Evolutionary conservation across 2,888 invertebrate genomes (phyloP).

Genomic region (Diabrotica balteata): DNA sequence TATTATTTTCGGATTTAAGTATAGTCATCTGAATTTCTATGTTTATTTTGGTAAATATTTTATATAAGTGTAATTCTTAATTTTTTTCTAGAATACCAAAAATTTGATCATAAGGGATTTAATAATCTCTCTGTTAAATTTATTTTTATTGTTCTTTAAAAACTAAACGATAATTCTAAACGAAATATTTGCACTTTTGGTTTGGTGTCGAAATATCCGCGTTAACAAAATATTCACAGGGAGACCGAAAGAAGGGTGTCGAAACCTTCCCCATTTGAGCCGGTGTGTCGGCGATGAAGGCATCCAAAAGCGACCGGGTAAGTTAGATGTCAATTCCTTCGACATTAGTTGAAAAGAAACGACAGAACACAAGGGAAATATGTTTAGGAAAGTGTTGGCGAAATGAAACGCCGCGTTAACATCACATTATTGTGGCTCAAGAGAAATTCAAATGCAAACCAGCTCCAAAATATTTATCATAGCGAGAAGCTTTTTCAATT

Average conservation of each 20-base stretch:
- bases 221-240: too few relatives aligned
- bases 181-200: too few relatives aligned
- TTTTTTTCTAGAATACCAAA: too few relatives aligned
- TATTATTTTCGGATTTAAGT: too few relatives aligned
- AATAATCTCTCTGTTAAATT: too few relatives aligned
- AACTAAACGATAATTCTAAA: too few relatives aligned
- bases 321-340: conserved; percentile 57
- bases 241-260: neutral
- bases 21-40: too few relatives aligned
- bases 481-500: conserved; percentile 24
- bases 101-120: too few relatives aligned
- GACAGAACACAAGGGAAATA: conserved; percentile 61
- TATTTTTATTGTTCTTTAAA: too few relatives aligned
- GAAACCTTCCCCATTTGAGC: conserved; percentile 4
- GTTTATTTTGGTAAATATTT: too few relatives aligned
- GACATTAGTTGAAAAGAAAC: conserved; percentile 58
- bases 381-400: conserved; percentile 54
- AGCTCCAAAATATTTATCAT: conserved; percentile 55
- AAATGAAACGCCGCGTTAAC: conserved; percentile 56
- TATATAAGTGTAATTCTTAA: too few relatives aligned
- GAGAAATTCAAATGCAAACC: conserved; percentile 58
- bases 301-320: conserved; percentile 34
- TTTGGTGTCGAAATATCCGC: too few relatives aligned
- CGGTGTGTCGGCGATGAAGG: conserved; percentile 8
- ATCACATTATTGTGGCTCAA: conserved; percentile 56